Conservation (phyloP, 2,888 invertebrate genomes). For the Dicranocentrus wangi region DNA sequence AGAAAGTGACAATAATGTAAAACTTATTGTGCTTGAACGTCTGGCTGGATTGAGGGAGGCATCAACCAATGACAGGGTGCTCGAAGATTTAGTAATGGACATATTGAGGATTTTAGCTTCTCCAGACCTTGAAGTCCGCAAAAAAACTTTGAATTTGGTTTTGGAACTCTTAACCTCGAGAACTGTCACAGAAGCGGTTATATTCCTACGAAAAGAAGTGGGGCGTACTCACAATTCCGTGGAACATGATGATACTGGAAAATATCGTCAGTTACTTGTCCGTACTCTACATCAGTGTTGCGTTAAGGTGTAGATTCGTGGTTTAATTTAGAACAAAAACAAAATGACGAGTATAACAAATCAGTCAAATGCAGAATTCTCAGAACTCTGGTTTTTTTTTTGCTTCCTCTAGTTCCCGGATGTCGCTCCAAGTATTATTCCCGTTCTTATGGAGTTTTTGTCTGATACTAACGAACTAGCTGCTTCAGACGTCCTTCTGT, state of each 20-base stretch:
- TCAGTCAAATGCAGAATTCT: too few relatives aligned
- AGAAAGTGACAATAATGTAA: conserved; percentile 99
- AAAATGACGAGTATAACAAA: too few relatives aligned
- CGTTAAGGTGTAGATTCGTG: conserved; percentile 80
- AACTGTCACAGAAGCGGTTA: conserved; percentile 96
- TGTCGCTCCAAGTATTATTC: conserved; percentile 93
- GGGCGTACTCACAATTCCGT: conserved; percentile 88
- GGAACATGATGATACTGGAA: conserved; percentile 95
- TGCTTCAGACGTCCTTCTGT: conserved; percentile 94
- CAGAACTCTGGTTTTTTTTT: conserved; percentile 20
- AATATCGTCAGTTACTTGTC: conserved; percentile 95
- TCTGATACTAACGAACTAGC: conserved; percentile 91
- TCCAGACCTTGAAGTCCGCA: conserved; percentile 94
- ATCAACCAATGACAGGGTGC: conserved; percentile 88
- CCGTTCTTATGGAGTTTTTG: conserved; percentile 94
- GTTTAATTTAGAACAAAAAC: neutral
- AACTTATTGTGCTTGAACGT: conserved; percentile 96
- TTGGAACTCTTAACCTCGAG: conserved; percentile 93
- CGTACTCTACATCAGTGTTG: conserved; percentile 94
- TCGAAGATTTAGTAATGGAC: conserved; percentile 95
- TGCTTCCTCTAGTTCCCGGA: conserved; percentile 83
- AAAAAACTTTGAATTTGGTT: conserved; percentile 88
- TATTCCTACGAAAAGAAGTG: conserved; percentile 93
- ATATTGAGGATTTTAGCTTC: conserved; percentile 92
- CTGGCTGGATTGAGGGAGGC: conserved; percentile 90